Evolutionary conservation across 1,140 invertebrate species (phyloP).

Genomic region (Drosophila sucinea): DNA sequence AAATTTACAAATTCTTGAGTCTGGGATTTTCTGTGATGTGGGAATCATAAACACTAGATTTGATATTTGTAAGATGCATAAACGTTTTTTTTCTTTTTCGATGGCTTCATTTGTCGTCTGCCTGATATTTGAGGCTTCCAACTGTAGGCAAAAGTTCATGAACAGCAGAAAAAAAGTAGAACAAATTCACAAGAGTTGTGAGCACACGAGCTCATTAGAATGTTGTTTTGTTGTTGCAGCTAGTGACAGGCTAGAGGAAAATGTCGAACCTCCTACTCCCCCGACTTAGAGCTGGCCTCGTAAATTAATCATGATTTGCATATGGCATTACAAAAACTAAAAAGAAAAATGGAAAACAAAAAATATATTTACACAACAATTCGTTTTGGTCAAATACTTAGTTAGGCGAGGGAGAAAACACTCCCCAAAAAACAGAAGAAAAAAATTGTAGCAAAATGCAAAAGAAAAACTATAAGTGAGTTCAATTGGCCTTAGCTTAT

Average conservation of each 20-base stretch:
- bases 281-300: not conserved
- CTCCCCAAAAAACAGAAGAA: slow-evolving; percentile 42
- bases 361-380: slow-evolving; percentile 67
- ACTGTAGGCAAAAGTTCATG: slow-evolving; percentile 69
- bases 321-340: slow-evolving; percentile 23
- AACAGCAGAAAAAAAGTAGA: slow-evolving; percentile 57
- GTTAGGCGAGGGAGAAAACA: slow-evolving; percentile 42
- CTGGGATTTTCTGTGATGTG: slow-evolving; percentile 43
- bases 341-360: slow-evolving; percentile 15
- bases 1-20: slow-evolving; percentile 13
- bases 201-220: slow-evolving; percentile 67
- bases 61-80: slow-evolving; percentile 17
- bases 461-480: slow-evolving; percentile 32
- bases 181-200: slow-evolving; percentile 28
- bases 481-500: slow-evolving; percentile 61
- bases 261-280: slow-evolving; percentile 33
- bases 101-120: slow-evolving; percentile 33
- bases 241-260: slow-evolving; percentile 50
- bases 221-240: slow-evolving; percentile 50
- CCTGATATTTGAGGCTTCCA: slow-evolving; percentile 65
- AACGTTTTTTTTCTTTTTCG: not conserved
- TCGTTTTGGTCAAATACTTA: slow-evolving; percentile 26
- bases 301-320: slow-evolving; percentile 60
- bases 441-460: slow-evolving; percentile 15
- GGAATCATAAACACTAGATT: slow-evolving; percentile 27